Conservation (phyloP, 37 sponge, comb jelly and placozoan genomes). For the Halisarca cf. caerulea region DNA sequence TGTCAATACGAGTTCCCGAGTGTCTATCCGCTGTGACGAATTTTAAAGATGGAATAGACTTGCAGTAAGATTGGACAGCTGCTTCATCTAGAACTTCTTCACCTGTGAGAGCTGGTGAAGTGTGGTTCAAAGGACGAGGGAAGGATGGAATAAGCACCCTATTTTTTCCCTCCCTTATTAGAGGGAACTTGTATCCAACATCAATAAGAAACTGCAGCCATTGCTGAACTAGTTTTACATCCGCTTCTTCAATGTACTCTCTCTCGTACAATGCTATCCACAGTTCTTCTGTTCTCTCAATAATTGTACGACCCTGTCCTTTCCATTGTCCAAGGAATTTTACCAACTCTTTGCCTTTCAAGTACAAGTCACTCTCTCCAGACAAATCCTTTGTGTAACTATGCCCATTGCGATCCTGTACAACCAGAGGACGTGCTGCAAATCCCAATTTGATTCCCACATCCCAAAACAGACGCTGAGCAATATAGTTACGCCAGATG, state of each 20-base stretch:
- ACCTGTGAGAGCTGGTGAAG: background rate
- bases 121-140: background rate
- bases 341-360: constrained; percentile 34
- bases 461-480: constrained; percentile 55
- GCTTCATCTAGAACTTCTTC: background rate
- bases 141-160: too few relatives aligned
- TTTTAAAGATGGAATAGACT: constrained; percentile 11
- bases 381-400: constrained; percentile 30
- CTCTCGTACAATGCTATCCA: constrained; percentile 47
- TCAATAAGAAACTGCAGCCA: constrained; percentile 41
- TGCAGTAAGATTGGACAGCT: background rate
- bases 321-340: constrained; percentile 40
- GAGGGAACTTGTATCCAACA: constrained; percentile 54
- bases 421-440: constrained; percentile 20
- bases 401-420: constrained; percentile 50
- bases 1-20: constrained; percentile 39
- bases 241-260: constrained; percentile 37
- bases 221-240: constrained; percentile 30
- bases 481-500: constrained; percentile 62
- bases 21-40: constrained; percentile 47
- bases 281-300: constrained; percentile 31
- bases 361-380: constrained; percentile 52
- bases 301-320: constrained; percentile 13
- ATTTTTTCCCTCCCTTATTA: background rate
- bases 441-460: constrained; percentile 27